Evolutionary conservation across 2,113 vertebrate genomes (phyloP).

Genomic region (Callithrix jacchus): DNA sequence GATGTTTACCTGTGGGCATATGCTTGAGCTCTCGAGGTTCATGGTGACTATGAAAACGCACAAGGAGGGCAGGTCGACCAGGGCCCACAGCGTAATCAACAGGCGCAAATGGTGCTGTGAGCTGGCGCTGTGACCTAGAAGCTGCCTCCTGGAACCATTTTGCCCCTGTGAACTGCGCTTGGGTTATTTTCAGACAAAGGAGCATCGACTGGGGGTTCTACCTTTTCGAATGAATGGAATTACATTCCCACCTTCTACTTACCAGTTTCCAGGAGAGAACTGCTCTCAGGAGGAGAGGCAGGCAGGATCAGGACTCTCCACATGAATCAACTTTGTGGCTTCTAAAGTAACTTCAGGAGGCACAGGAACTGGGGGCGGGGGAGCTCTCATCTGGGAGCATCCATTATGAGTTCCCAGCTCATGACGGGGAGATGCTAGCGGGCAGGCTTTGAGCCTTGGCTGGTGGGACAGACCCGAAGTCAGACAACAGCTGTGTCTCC

Average conservation of each 20-base stretch:
- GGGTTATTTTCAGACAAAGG: no score
- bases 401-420: no score
- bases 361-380: no score
- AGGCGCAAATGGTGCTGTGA: accelerated
- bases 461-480: accelerated
- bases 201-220: accelerated
- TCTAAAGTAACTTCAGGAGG: accelerated
- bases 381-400: no score
- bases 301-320: neutral
- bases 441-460: neutral
- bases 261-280: neutral
- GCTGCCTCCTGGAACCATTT: accelerated
- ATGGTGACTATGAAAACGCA: accelerated
- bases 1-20: no score
- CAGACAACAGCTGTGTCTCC: accelerated
- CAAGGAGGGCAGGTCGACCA: accelerated
- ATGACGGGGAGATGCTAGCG: accelerated
- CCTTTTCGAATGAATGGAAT: no score
- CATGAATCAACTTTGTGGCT: accelerated
- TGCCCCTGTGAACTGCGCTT: accelerated
- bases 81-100: accelerated
- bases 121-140: accelerated
- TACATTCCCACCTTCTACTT: accelerated
- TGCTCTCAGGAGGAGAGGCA: no score
- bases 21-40: neutral